Percentiles rank a stretch among this genome's conserved stretches.
phyloP scores from a whole-genome alignment of 2,797 vertebrate genomes.

The Aldrovandia affinis region DNA sequence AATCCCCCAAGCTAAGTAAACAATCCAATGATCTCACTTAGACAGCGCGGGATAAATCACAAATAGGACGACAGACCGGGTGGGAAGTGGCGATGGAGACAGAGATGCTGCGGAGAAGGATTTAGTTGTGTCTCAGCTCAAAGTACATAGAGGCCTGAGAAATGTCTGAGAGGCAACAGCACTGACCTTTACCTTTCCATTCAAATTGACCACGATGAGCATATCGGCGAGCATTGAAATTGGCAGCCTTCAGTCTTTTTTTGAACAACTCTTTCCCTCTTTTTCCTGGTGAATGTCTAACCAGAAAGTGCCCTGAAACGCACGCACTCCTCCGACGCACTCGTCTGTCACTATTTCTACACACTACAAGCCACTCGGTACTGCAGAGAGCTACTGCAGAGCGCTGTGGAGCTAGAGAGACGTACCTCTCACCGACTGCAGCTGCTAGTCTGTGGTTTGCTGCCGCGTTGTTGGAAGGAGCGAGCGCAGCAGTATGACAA shows the following conservation, averaged over 20 bases:
- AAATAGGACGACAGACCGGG: neutral
- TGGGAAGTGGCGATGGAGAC: neutral
- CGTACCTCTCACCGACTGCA: neutral
- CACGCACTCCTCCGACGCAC: neutral
- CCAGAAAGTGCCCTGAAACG: neutral
- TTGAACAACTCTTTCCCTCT: neutral
- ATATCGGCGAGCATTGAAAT: neutral
- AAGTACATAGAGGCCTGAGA: neutral
- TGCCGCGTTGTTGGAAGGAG: neutral
- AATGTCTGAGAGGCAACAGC: neutral
- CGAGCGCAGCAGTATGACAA: neutral
- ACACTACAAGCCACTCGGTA: neutral
- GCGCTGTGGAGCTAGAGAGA: too few species aligned
- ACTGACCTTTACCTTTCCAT: too few species aligned
- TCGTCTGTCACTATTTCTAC: neutral
- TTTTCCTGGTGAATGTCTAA: neutral
- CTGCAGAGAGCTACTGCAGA: neutral
- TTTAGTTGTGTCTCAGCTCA: neutral
- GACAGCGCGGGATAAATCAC: neutral
- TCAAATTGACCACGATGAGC: neutral
- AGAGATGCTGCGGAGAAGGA: neutral
- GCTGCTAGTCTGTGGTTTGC: too few species aligned
- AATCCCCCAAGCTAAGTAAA: neutral
- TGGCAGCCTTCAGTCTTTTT: neutral
- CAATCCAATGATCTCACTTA: neutral